A percentile compares a stretch with the other conserved stretches of the same genome.
phyloP scores from a whole-genome alignment of 30 jellyfish, hydroid and myxozoan genomes.

The Haliclystus octoradiatus region DNA sequence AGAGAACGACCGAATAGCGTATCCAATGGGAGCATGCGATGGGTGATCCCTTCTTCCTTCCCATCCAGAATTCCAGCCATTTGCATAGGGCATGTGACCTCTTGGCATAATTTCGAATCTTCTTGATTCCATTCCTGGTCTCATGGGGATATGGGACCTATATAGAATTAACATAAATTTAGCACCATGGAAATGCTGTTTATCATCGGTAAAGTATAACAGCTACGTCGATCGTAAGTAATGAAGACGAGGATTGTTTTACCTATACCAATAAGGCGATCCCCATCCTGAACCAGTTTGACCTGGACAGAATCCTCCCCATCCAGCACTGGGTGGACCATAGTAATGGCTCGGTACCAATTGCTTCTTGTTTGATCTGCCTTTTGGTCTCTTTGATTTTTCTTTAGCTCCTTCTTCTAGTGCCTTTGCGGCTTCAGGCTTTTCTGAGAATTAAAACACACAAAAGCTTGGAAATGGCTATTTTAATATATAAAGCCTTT shows the following conservation, averaged over 20 bases:
- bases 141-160: neutral
- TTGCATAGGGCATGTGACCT: neutral
- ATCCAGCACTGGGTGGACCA: conserved; percentile 66
- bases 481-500: neutral
- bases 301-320: conserved; percentile 63
- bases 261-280: conserved; percentile 53
- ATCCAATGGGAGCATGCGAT: neutral
- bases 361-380: conserved; percentile 27
- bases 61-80: neutral
- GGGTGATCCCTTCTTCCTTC: neutral
- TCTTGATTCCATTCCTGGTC: neutral
- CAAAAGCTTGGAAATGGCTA: neutral
- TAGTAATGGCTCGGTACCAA: conserved; percentile 58
- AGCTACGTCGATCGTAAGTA: too few relatives aligned
- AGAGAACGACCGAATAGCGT: neutral
- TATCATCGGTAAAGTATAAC: too few relatives aligned
- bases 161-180: too few relatives aligned
- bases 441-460: neutral
- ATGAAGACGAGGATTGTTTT: too few relatives aligned
- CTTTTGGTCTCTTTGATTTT: neutral
- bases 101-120: neutral
- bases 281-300: conserved; percentile 69
- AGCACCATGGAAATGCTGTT: too few relatives aligned
- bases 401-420: conserved; percentile 10
- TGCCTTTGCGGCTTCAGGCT: conserved; percentile 8